A percentile compares a stretch with the other conserved stretches of the same genome.
Conservation (phyloP, 2,888 invertebrate genomes). For the Oligia strigilis region DNA sequence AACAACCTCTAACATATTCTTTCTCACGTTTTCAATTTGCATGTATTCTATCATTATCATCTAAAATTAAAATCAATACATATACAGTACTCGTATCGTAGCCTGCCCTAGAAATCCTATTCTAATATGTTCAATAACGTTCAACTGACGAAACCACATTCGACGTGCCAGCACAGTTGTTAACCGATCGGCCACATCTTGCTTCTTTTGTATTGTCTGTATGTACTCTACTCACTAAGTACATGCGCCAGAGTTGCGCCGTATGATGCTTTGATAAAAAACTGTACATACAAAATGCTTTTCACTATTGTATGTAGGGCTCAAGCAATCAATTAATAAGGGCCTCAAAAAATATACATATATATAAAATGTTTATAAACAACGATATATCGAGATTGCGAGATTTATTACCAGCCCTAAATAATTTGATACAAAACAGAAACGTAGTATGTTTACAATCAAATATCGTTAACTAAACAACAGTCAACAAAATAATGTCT, state of each 20-base stretch:
- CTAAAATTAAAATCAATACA: not conserved
- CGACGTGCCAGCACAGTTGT: constrained; percentile 76
- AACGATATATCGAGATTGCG: not conserved
- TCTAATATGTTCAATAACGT: constrained; percentile 75
- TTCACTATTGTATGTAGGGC: constrained; percentile 7
- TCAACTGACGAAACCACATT: constrained; percentile 81
- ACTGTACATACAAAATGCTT: constrained; percentile 8
- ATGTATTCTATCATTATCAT: not conserved
- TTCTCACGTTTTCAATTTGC: not conserved
- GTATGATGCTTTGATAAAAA: constrained; percentile 39
- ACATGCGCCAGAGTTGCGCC: constrained; percentile 52
- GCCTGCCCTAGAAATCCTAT: constrained; percentile 51
- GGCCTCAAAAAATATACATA: not conserved
- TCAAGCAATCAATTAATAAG: not conserved
- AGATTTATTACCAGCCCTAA: not conserved
- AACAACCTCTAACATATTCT: not conserved
- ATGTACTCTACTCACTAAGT: constrained; percentile 68
- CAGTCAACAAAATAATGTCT: constrained; percentile 14
- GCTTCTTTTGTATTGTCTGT: constrained; percentile 66
- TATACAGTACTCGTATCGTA: not conserved
- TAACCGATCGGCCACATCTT: constrained; percentile 64
- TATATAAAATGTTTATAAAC: not conserved
- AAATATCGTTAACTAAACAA: constrained; percentile 23
- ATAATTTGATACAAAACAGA: constrained; percentile 19
- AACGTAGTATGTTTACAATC: not conserved